Percentiles rank a stretch among this genome's conserved stretches.
These are phyloP conservation scores for Craseonycteris thonglongyai DNA, from an alignment of 2,113 vertebrate species.

Conservation along the genomic window DNA sequence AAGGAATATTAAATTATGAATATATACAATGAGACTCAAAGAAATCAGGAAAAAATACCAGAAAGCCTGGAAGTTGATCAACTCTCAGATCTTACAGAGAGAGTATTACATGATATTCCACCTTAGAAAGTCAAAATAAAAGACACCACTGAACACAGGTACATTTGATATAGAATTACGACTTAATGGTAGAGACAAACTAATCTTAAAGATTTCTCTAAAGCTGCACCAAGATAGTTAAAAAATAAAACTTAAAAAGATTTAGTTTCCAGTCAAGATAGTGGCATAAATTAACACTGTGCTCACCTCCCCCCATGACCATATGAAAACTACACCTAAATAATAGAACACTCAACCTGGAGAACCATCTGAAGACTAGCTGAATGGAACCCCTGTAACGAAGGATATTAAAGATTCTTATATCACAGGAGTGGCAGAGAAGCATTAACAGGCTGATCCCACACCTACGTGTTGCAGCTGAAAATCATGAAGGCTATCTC, in stretches of 20 bases:
- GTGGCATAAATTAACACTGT: too few relatives aligned
- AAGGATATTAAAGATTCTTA: too few relatives aligned
- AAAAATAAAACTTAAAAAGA: neutral
- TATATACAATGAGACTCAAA: neutral
- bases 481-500: too few relatives aligned
- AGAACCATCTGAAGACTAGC: too few relatives aligned
- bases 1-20: neutral
- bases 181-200: neutral
- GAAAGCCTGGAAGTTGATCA: neutral
- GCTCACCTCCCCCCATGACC: too few relatives aligned
- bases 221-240: neutral
- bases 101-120: neutral
- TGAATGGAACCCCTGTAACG: too few relatives aligned
- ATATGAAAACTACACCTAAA: too few relatives aligned
- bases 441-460: too few relatives aligned
- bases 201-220: neutral
- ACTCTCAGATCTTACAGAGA: neutral
- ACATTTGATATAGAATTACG: neutral
- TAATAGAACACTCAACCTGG: too few relatives aligned
- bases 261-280: neutral
- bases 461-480: too few relatives aligned
- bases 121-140: neutral
- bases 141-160: neutral
- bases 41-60: neutral
- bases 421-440: too few relatives aligned